Evolutionary conservation across 92 coral and sea anemone species (phyloP).

Genomic region (Palythoa grandis): DNA sequence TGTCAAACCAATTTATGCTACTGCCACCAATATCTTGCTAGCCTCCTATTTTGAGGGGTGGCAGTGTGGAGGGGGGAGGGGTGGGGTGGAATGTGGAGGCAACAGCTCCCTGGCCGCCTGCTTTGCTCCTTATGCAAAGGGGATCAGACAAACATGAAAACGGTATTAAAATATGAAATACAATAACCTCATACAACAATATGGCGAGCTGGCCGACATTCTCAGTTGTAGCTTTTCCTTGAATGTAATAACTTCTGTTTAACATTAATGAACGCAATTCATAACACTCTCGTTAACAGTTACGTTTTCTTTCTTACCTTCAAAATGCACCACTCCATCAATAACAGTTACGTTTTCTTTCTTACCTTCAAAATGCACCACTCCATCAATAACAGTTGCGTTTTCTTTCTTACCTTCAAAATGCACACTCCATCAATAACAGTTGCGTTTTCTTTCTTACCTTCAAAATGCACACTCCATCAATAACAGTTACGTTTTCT

Average conservation of each 20-base stretch:
- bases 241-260: not conserved
- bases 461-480: constrained; percentile 99
- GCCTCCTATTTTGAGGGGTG: too few species aligned
- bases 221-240: too few species aligned
- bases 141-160: too few species aligned
- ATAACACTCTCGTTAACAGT: not conserved
- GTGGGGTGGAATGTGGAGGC: too few species aligned
- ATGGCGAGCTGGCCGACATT: too few species aligned
- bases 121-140: too few species aligned
- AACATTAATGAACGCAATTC: not conserved
- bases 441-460: constrained; percentile 44
- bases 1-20: too few species aligned
- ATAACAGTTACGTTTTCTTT: not conserved
- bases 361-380: constrained; percentile 99
- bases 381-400: not conserved
- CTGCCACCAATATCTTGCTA: too few species aligned
- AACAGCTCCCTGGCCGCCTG: too few species aligned
- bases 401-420: constrained; percentile 82
- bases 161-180: too few species aligned
- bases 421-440: constrained; percentile 78
- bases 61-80: too few species aligned
- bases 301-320: constrained; percentile 66
- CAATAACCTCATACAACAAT: too few species aligned
- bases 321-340: constrained; percentile 99
- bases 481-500: not conserved